phyloP scores from a whole-genome alignment of 2,797 vertebrate species.

The Intellagama lesueurii region DNA sequence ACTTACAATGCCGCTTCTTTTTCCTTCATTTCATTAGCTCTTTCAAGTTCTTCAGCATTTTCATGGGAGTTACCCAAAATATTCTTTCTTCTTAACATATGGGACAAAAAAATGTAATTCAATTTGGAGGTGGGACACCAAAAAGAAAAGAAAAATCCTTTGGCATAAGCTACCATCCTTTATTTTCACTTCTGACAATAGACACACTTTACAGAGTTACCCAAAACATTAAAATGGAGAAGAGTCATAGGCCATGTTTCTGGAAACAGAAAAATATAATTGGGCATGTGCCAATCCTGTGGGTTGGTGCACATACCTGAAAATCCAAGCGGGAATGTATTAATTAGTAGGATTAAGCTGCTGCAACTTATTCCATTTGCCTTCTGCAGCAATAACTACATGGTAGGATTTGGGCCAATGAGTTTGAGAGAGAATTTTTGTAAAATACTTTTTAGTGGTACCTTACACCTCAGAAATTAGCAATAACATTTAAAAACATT shows the following conservation, averaged over 20 bases:
- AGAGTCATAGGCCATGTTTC: neutral
- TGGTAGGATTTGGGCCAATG: too few relatives aligned
- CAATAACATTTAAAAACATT: too few relatives aligned
- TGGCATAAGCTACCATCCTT: conserved; percentile 39
- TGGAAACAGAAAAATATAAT: conserved; percentile 27
- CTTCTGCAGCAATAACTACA: too few relatives aligned
- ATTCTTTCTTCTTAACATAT: conserved; percentile 86
- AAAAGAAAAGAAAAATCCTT: neutral
- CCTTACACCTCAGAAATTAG: too few relatives aligned
- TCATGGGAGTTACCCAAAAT: conserved; percentile 86
- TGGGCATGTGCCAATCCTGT: too few relatives aligned
- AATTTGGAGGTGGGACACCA: conserved; percentile 46
- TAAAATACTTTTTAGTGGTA: too few relatives aligned
- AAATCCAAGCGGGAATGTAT: too few relatives aligned
- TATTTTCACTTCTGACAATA: conserved; percentile 7
- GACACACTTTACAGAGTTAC: conserved; percentile 32
- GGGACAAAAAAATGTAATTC: conserved; percentile 71
- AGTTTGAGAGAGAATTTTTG: too few relatives aligned
- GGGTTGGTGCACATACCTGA: too few relatives aligned
- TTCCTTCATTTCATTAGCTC: conserved; percentile 89
- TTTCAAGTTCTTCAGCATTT: conserved; percentile 87
- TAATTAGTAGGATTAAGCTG: too few relatives aligned
- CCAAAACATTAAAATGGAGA: neutral
- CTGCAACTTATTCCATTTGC: too few relatives aligned
- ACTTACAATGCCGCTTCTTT: conserved; percentile 96